phyloP scores from a whole-genome alignment of 2,888 invertebrate species.

The Mythimna ferrago region DNA sequence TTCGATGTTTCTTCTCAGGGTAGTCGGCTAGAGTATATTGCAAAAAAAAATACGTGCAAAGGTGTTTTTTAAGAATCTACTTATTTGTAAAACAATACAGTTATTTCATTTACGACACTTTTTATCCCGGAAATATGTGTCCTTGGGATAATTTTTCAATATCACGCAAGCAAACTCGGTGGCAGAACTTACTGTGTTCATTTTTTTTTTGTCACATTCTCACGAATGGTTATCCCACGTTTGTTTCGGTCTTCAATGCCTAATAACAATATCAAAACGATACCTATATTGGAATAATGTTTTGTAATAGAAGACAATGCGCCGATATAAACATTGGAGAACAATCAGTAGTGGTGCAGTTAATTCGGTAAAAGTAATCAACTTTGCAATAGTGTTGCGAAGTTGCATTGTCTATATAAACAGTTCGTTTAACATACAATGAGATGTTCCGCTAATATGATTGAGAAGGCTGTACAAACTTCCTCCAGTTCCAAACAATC shows the following conservation, averaged over 20 bases:
- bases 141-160: no score
- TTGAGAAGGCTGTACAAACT: constrained; percentile 69
- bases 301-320: constrained; percentile 20
- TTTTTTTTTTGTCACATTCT: background rate
- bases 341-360: constrained; percentile 47
- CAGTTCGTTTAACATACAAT: constrained; percentile 84
- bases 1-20: no score
- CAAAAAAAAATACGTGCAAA: no score
- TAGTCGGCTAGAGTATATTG: no score
- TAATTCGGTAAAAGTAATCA: constrained; percentile 72
- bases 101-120: no score
- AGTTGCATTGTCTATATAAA: constrained; percentile 68
- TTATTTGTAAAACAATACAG: no score
- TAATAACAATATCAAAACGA: background rate
- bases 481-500: constrained; percentile 58
- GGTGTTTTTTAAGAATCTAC: no score
- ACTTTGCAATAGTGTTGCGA: constrained; percentile 63
- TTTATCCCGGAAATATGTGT: no score
- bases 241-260: background rate
- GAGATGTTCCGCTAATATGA: constrained; percentile 75
- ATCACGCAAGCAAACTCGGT: no score
- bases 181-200: background rate
- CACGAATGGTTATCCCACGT: background rate
- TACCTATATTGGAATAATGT: background rate
- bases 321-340: constrained; percentile 5